Evolutionary conservation across 2,888 invertebrate genomes (phyloP).

Genomic region (Siphlonurus alternatus): DNA sequence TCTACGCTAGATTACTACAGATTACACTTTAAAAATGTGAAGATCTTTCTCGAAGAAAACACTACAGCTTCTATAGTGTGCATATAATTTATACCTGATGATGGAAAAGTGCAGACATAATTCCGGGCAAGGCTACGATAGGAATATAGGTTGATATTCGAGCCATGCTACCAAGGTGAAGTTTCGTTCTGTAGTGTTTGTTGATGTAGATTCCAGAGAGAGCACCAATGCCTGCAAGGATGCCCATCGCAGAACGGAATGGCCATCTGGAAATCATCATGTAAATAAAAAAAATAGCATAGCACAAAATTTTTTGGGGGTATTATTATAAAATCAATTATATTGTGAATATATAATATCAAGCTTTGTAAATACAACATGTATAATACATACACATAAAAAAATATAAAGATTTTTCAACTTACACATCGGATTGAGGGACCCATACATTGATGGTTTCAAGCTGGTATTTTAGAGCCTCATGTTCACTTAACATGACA

Average conservation of each 20-base stretch:
- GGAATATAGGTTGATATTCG: slow-evolving; percentile 41
- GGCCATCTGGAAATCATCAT: slow-evolving; percentile 30
- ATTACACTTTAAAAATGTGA: no score
- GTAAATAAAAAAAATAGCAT: neutral
- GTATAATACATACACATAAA: neutral
- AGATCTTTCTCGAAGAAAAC: no score
- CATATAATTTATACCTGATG: slow-evolving; percentile 34
- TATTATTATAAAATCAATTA: no score
- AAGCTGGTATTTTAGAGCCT: slow-evolving; percentile 42
- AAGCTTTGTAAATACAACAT: neutral
- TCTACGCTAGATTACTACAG: no score
- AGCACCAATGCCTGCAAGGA: slow-evolving; percentile 35
- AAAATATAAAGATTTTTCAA: slow-evolving; percentile 14
- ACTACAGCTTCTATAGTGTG: no score
- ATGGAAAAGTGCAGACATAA: slow-evolving; percentile 36
- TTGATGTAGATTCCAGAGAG: slow-evolving; percentile 42
- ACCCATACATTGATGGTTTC: slow-evolving; percentile 41
- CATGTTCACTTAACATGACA: slow-evolving; percentile 33
- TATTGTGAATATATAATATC: neutral
- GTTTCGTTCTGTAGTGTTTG: slow-evolving; percentile 38
- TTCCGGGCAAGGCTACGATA: slow-evolving; percentile 38
- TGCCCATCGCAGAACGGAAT: slow-evolving; percentile 31
- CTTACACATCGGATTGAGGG: slow-evolving; percentile 40
- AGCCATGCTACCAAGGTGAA: slow-evolving; percentile 41
- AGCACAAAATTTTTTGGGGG: neutral